Conservation (phyloP, 2,797 vertebrate genomes). For the Anas acuta region DNA sequence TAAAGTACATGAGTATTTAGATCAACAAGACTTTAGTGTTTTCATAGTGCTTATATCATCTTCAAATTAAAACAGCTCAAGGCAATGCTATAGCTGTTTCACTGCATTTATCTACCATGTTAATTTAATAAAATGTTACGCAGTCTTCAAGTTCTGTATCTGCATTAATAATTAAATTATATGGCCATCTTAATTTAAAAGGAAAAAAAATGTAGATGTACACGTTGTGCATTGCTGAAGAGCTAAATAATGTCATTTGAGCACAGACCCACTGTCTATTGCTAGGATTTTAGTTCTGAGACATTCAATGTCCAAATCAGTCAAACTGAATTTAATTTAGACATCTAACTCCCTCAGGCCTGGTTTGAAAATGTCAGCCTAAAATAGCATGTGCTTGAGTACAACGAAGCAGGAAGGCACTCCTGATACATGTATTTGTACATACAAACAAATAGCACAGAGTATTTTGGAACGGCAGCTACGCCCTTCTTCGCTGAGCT, state of each 20-base stretch:
- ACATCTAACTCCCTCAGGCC: slow-evolving; percentile 53
- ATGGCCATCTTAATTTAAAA: neutral
- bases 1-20: neutral
- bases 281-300: slow-evolving; percentile 9
- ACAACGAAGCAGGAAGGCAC: slow-evolving; percentile 18
- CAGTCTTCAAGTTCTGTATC: neutral
- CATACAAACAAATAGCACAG: neutral
- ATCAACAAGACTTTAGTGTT: neutral
- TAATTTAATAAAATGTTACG: neutral
- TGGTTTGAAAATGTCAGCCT: slow-evolving; percentile 61
- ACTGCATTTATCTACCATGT: neutral
- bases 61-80: neutral
- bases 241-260: neutral
- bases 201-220: neutral
- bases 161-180: neutral
- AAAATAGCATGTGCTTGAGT: slow-evolving; percentile 51
- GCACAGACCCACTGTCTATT: neutral
- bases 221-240: neutral
- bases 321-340: slow-evolving; percentile 62
- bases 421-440: neutral
- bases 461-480: neutral
- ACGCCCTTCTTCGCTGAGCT: neutral
- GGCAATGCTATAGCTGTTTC: neutral
- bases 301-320: slow-evolving; percentile 36
- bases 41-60: neutral